phyloP scores from a whole-genome alignment of 2,113 vertebrate genomes.

The Actenoides hombroni region DNA sequence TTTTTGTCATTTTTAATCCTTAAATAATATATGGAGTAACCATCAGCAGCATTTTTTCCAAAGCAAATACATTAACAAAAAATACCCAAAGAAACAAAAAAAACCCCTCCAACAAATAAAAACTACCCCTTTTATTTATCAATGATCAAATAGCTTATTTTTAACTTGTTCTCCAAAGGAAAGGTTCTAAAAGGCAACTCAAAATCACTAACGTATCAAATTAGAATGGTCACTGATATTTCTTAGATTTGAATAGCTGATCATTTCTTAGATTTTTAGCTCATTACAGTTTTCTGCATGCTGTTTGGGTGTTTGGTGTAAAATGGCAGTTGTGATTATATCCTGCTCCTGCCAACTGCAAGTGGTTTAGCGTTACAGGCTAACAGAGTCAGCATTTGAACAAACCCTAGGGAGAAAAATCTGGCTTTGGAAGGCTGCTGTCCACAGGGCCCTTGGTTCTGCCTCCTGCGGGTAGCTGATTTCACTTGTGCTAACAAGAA shows the following conservation, averaged over 20 bases:
- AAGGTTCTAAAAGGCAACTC: background rate
- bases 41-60: background rate
- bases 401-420: background rate
- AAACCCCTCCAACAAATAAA: background rate
- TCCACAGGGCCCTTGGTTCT: background rate
- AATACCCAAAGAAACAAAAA: fast-evolving
- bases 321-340: background rate
- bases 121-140: fast-evolving
- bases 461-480: background rate
- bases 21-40: background rate
- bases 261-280: background rate
- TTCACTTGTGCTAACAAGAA: background rate
- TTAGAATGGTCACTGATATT: background rate
- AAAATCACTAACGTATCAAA: background rate
- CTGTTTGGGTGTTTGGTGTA: background rate
- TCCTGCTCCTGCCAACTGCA: background rate
- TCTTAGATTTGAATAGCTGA: background rate
- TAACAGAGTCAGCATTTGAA: background rate
- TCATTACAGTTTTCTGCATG: background rate
- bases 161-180: background rate
- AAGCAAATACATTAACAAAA: background rate
- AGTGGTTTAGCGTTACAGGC: background rate
- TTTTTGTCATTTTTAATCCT: background rate
- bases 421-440: background rate
- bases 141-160: background rate